Base-by-base conservation (phyloP, 2,888 invertebrate species). In the Ariolimax columbianus region DNA sequence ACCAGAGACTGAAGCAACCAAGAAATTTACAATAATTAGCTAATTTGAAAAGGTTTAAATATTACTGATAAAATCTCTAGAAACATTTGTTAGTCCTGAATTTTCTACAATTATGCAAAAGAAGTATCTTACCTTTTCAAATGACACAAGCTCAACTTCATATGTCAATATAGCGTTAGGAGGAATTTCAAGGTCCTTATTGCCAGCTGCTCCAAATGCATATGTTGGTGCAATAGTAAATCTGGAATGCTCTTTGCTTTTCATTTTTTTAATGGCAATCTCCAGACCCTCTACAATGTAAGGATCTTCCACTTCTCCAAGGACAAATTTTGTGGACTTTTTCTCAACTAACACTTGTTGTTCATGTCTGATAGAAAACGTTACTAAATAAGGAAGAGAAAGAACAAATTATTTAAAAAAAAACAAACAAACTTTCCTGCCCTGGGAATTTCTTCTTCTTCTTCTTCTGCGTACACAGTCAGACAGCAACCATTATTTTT, bases 251-350 rank as follows among this genome's bases (percentile, higher is more conserved):
- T 99, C 98, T 0, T 96, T 96, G 90, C 96, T 96, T 90, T 96
- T 96, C 94, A 99, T 97, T 93, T 96, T 97, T 93, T 96, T 96
- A 4, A 93, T 59, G 0, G 92, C 93, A 23, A 89, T 86, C 77
- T 94, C 94, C 14, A 94, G 82, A 11, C 98, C 99, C 82, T 96
- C 96, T 59, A 97, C 95, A 47, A 99, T 94, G 86, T 96, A 96
- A 79, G 94, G 94, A 87, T 97, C 97, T 83, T 95, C 95, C 17
- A 97, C 98, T 94, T 99, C 98, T 0, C 99, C 99, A 36, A 98
- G 95, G 30, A 95, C 94, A 94, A 98, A 99, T 43, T 96, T 95
- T 0, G 98, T 95, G 72, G 97, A 97, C 89, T 97, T 95, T 33
- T 97, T 96, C 91, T 98, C 98, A 94, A 98, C 97, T 14, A 78